Evolutionary conservation across 2,888 invertebrate genomes (phyloP).

Genomic region (Gandaritis pyraliata): DNA sequence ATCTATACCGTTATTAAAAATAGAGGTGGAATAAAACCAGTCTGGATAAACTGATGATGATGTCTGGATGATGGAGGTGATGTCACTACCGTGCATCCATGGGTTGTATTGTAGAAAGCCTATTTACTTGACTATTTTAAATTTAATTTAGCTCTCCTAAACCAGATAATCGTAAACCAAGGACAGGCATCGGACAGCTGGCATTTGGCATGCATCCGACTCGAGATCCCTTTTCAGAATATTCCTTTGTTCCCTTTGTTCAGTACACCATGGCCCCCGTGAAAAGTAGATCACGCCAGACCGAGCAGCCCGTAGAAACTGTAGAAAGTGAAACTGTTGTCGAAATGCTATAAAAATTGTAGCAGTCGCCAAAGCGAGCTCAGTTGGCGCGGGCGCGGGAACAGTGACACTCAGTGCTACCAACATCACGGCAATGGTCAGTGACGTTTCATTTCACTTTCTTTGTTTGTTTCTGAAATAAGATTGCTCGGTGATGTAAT

Average conservation of each 20-base stretch:
- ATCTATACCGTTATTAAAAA: too few relatives aligned
- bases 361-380: constrained; percentile 60
- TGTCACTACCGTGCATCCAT: too few relatives aligned
- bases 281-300: constrained; percentile 75
- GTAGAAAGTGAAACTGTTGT: constrained; percentile 80
- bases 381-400: constrained; percentile 69
- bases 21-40: too few relatives aligned
- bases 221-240: constrained; percentile 14
- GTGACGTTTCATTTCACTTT: constrained; percentile 65
- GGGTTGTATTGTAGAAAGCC: too few relatives aligned
- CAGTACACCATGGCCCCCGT: constrained; percentile 60
- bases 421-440: constrained; percentile 69
- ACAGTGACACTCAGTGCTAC: constrained; percentile 55
- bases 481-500: constrained; percentile 46
- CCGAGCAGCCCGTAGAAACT: constrained; percentile 50
- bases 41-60: too few relatives aligned
- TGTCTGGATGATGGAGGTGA: too few relatives aligned
- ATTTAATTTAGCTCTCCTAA: too few relatives aligned
- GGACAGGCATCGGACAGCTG: constrained; percentile 10
- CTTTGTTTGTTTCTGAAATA: constrained; percentile 58
- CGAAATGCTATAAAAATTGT: constrained; percentile 79
- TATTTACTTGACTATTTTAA: too few relatives aligned
- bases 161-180: constrained; percentile 12
- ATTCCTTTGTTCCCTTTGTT: constrained; percentile 56
- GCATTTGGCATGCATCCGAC: background rate